phyloP scores from a whole-genome alignment of 2,888 invertebrate genomes.

The Clistopyga incitator region DNA sequence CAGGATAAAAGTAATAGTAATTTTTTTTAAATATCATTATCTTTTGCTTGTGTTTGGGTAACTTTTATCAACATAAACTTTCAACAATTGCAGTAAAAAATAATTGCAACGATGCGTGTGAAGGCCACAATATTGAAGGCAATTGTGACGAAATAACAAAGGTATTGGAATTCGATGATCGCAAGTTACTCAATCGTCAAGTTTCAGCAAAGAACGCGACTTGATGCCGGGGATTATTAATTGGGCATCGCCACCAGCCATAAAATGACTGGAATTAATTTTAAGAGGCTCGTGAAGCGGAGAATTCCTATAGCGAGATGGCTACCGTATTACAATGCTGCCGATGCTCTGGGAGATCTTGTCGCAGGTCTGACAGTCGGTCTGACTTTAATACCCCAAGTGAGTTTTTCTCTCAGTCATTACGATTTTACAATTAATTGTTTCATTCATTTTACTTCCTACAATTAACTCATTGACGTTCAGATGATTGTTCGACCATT shows the following conservation, averaged over 20 bases:
- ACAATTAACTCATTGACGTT: background rate
- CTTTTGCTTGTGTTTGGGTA: background rate
- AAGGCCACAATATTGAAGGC: background rate
- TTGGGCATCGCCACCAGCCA: background rate
- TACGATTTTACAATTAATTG: conserved; percentile 51
- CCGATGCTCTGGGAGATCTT: conserved; percentile 85
- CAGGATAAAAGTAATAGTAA: background rate
- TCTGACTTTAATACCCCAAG: conserved; percentile 84
- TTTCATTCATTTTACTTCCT: background rate
- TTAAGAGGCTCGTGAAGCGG: conserved; percentile 65
- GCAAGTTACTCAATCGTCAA: conserved; percentile 8
- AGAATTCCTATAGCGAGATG: conserved; percentile 83
- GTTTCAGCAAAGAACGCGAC: conserved; percentile 5
- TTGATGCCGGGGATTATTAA: conserved; percentile 8
- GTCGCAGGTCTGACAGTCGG: conserved; percentile 86
- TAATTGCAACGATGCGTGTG: background rate
- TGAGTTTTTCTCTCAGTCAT: conserved; percentile 63
- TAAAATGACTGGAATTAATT: conserved; percentile 72
- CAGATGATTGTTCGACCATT: background rate
- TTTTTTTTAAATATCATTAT: background rate
- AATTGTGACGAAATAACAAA: conserved; percentile 1
- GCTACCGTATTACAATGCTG: conserved; percentile 84
- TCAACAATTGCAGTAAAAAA: background rate
- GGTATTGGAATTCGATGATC: conserved; percentile 4
- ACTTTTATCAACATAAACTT: background rate